These are phyloP conservation scores for Lipophrys pholis DNA, from an alignment of 2,113 vertebrate species.

Conservation along the genomic window DNA sequence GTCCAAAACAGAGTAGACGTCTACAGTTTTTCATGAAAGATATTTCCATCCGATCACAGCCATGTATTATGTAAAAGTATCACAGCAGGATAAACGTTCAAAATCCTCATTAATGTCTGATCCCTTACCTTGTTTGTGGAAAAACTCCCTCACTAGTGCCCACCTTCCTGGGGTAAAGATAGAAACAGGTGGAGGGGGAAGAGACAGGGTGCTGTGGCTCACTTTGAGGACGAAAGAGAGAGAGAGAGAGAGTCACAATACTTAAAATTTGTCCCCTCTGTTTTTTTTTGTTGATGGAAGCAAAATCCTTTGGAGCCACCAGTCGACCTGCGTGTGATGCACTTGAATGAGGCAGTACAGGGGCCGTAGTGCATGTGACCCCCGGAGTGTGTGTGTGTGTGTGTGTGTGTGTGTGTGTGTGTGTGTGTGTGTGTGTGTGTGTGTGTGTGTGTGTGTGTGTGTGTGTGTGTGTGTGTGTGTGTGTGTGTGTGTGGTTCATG, in stretches of 20 bases:
- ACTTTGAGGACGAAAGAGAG: slow-evolving; percentile 26
- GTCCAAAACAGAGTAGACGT: neutral
- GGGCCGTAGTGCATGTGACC: slow-evolving; percentile 59
- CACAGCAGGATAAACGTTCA: slow-evolving; percentile 15
- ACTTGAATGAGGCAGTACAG: slow-evolving; percentile 63
- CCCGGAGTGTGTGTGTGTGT: slow-evolving; percentile 29
- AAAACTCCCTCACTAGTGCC: slow-evolving; percentile 54
- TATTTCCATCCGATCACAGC: slow-evolving; percentile 40
- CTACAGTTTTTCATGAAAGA: neutral
- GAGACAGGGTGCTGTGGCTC: slow-evolving; percentile 58
- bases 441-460: slow-evolving; percentile 6
- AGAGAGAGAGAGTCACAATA: slow-evolving; percentile 68
- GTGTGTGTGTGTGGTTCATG: slow-evolving; percentile 6
- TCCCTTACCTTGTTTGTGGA: slow-evolving; percentile 78
- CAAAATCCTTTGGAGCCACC: slow-evolving; percentile 76
- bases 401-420: slow-evolving; percentile 17
- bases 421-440: slow-evolving; percentile 4
- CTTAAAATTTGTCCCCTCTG: slow-evolving; percentile 71
- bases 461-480: slow-evolving; percentile 15
- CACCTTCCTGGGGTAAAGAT: slow-evolving; percentile 62
- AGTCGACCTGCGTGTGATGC: slow-evolving; percentile 56
- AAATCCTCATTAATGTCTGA: slow-evolving; percentile 18
- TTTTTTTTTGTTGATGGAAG: slow-evolving; percentile 80
- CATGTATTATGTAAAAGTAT: slow-evolving; percentile 32
- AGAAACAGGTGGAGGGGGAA: slow-evolving; percentile 57